Evolutionary conservation across 2,888 invertebrate genomes (phyloP), one percentile per base, ranked within the genome.

Genomic region (Drosophila paramelanica): DNA sequence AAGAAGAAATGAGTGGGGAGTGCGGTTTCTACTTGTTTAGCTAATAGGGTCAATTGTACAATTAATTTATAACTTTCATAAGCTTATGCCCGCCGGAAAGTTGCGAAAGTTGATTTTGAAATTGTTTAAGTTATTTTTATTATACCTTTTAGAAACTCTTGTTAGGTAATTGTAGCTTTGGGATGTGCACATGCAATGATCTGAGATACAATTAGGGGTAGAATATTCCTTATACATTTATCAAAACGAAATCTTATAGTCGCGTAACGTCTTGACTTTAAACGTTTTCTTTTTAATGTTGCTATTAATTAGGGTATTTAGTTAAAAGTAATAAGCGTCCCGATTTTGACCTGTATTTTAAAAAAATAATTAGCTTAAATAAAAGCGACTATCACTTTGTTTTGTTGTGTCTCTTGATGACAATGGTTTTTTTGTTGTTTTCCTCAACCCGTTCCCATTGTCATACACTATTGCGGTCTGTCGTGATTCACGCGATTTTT

Each of bases 31-130:
- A 59, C 56, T 45, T 56, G 61, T 70, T 70, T 64, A 52, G 60
- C 46, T 46, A 77, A 77, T 73, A 59, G 77, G 87, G 84, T 83
- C 79, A 83, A 83, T 77, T 86, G 77, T 71, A 79, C 77, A 79
- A 79, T 79, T 79, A 79, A 77, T 74, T 79, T 68, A 81, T 79
- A 78, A 77, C 68, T 80, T 69, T 59, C 50, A 50, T 75, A 70
- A 78, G 66, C 70, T 59, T 50, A 8, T 39, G 43, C 33, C 46
- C 42, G 58, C 53, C 62, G 73, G 46, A 64, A 51, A 23, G 17
- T 50, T 60, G 53, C 60, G 50, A 38, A 42, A 41, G 51, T 49
- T 49, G 47, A 17, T 31, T 31, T 31, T 10, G 10, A 31, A 31
- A 31, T 10, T 31, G 31, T 31, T 31, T 10, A 10, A 10, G 0